phyloP scores from a whole-genome alignment of 2,888 invertebrate genomes.

The Encarsia formosa region DNA sequence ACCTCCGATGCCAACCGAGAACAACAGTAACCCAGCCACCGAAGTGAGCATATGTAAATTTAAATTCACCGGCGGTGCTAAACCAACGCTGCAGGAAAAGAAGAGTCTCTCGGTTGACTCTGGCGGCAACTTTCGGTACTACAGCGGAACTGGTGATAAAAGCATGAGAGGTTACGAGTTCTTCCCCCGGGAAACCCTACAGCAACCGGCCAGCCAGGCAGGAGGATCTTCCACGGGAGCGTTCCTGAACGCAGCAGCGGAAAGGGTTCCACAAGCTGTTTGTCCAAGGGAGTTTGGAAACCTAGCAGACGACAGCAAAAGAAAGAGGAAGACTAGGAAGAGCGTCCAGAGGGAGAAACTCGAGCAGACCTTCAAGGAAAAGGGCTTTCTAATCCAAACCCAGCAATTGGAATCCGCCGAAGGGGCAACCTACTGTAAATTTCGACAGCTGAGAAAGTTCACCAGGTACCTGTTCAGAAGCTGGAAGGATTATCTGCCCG shows the following conservation, averaged over 20 bases:
- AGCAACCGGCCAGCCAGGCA: conserved; percentile 54
- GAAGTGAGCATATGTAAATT: conserved; percentile 91
- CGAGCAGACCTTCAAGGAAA: conserved; percentile 89
- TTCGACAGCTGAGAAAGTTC: conserved; percentile 83
- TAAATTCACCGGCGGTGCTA: conserved; percentile 87
- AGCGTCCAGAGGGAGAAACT: conserved; percentile 82
- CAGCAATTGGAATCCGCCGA: conserved; percentile 90
- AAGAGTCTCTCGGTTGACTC: conserved; percentile 88
- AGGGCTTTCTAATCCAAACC: conserved; percentile 88
- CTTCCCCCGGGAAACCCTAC: conserved; percentile 68
- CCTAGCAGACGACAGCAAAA: conserved; percentile 17
- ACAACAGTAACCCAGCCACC: conserved; percentile 71
- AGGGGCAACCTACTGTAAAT: conserved; percentile 91
- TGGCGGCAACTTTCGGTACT: conserved; percentile 83
- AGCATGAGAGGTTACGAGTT: conserved; percentile 74
- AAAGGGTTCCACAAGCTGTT: conserved; percentile 42
- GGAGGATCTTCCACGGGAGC: conserved; percentile 53
- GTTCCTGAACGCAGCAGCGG: conserved; percentile 54
- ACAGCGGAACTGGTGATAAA: conserved; percentile 80
- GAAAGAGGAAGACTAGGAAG: conserved; percentile 72
- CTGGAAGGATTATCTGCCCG: conserved; percentile 90
- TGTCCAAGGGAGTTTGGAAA: neutral
- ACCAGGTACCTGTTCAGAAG: conserved; percentile 86
- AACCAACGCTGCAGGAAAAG: conserved; percentile 84
- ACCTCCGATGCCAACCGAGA: conserved; percentile 74